A percentile compares a stretch with the other conserved stretches of the same genome.
phyloP scores from a whole-genome alignment of 2,113 vertebrate genomes.

The Tor tambroides region DNA sequence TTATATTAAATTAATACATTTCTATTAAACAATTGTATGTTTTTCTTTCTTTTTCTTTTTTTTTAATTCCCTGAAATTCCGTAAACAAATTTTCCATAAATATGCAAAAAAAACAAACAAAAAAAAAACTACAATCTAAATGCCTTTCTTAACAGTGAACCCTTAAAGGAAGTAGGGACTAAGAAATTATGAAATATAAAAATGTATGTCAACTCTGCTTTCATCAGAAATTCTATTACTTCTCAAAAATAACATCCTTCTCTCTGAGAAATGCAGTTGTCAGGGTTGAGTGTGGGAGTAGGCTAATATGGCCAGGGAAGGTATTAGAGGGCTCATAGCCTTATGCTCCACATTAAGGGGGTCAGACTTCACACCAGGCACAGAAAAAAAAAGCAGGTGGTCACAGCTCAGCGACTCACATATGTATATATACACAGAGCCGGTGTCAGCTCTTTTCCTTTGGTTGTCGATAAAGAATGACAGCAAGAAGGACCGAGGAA shows the following conservation, averaged over 20 bases:
- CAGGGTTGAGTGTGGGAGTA: slow-evolving; percentile 71
- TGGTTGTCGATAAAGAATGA: slow-evolving; percentile 8
- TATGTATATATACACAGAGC: slow-evolving; percentile 46
- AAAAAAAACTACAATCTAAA: not conserved
- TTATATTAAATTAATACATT: too few species aligned
- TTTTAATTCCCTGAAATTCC: too few species aligned
- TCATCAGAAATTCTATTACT: slow-evolving; percentile 10
- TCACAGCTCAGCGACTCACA: slow-evolving; percentile 56
- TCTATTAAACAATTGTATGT: too few species aligned
- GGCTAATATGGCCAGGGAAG: slow-evolving; percentile 55
- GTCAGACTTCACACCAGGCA: not conserved
- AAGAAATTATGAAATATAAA: not conserved
- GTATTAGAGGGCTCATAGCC: slow-evolving; percentile 65
- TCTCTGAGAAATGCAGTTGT: slow-evolving; percentile 60
- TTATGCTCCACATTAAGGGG: not conserved
- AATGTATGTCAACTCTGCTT: slow-evolving; percentile 4
- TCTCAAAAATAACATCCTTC: slow-evolving; percentile 54
- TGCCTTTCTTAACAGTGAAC: not conserved
- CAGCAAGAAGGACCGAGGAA: not conserved
- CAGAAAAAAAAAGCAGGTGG: not conserved
- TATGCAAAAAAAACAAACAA: too few species aligned
- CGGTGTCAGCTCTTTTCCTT: not conserved
- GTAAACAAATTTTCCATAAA: too few species aligned
- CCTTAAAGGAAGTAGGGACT: not conserved
- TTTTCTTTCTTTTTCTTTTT: too few species aligned